phyloP scores from a whole-genome alignment of 2,113 vertebrate genomes.

The Mobula birostris region DNA sequence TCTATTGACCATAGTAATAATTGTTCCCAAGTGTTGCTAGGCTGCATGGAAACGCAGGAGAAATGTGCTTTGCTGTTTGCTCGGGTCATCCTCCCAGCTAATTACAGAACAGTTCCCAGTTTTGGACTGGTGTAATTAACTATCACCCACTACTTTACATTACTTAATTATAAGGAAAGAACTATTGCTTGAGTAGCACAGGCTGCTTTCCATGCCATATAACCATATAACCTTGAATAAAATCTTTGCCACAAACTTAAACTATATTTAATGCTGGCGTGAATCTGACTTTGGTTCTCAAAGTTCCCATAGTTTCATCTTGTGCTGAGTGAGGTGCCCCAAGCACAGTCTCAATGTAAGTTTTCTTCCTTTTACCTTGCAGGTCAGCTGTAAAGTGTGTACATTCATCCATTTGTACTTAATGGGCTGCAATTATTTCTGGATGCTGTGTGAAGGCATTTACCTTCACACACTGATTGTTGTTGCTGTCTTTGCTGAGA shows the following conservation, averaged over 20 bases:
- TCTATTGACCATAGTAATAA: neutral
- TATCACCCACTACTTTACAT: neutral
- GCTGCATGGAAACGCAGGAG: neutral
- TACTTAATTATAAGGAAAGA: neutral
- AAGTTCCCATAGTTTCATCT: neutral
- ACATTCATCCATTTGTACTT: conserved; percentile 88
- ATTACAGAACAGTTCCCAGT: neutral
- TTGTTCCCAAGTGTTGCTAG: neutral
- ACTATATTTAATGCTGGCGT: neutral
- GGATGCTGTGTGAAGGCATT: conserved; percentile 98
- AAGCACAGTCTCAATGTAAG: neutral
- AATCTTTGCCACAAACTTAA: neutral
- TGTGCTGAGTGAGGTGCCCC: neutral
- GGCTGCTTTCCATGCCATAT: too few relatives aligned
- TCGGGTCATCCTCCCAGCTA: neutral
- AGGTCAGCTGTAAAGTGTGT: conserved; percentile 88
- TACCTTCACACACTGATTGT: conserved; percentile 96
- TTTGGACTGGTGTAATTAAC: neutral
- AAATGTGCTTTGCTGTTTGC: neutral
- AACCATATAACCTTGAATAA: neutral
- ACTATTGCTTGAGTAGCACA: neutral
- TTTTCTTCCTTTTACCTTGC: conserved; percentile 26
- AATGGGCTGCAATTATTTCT: conserved; percentile 95
- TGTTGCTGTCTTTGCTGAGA: conserved; percentile 94
- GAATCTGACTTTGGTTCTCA: neutral